phyloP scores from a whole-genome alignment of 1,140 invertebrate species.

The Bombus waltoni region DNA sequence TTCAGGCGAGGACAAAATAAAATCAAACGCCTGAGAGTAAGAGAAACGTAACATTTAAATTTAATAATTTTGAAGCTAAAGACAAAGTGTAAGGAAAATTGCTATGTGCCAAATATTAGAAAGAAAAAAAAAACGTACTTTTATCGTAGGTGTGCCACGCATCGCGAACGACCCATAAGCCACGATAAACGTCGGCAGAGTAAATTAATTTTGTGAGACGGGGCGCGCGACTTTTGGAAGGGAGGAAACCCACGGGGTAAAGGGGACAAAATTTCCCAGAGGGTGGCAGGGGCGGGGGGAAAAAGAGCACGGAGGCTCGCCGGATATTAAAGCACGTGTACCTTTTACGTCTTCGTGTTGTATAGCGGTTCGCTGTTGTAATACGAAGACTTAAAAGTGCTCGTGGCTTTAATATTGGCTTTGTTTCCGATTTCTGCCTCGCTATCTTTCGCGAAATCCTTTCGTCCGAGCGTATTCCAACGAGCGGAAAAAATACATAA shows the following conservation, averaged over 20 bases:
- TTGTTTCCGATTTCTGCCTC: constrained; percentile 41
- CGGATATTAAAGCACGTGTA: constrained; percentile 39
- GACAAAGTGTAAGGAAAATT: neutral
- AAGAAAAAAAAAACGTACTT: neutral
- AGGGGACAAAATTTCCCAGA: neutral
- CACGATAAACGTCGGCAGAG: neutral
- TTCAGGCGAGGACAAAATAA: too few relatives aligned
- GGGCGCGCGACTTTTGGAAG: neutral
- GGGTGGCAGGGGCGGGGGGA: neutral
- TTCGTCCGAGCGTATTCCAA: neutral
- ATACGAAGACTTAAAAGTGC: constrained; percentile 45
- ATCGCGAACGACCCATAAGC: neutral
- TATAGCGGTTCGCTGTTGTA: neutral
- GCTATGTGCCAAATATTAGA: neutral
- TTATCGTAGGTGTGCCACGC: too few relatives aligned
- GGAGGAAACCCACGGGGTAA: neutral
- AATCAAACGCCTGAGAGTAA: too few relatives aligned
- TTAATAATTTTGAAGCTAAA: too few relatives aligned
- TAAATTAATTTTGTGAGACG: neutral
- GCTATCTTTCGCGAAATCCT: constrained; percentile 19
- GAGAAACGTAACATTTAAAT: too few relatives aligned
- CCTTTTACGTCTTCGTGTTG: constrained; percentile 35
- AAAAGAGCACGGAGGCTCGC: neutral
- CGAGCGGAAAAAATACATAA: neutral
- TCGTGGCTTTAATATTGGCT: constrained; percentile 49